Base-by-base conservation (phyloP, 2,888 invertebrate genomes). In the Campaea margaritaria region DNA sequence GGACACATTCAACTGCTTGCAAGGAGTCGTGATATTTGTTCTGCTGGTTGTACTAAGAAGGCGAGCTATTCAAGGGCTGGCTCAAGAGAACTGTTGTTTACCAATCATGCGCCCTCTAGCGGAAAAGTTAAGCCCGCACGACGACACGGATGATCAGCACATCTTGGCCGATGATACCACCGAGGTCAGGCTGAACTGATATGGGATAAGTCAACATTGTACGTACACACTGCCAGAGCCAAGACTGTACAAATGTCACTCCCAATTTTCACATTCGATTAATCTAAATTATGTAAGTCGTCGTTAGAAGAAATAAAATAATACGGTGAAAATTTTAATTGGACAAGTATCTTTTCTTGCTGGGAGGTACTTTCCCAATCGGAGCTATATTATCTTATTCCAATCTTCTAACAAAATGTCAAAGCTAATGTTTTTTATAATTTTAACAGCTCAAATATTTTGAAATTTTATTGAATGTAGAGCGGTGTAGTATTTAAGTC, bases 11-110 rank as follows among this genome's bases (percentile, higher is more conserved):
- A 95, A 95, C 84, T 92, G 93, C 28, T 86, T 95, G 5, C 95
- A 95, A 92, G 95, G 95, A 0, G 79, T 95, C 7, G 82, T 94
- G 28, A 94, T 95, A 75, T 95, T 95, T 79, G 64, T 95, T 27
- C 85, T 95, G 16, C 80, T 95, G 50, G 94, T 95, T 5, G 82
- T 94, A 14, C 87, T 94, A 45, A 82, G 95, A 62, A 93, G 91
- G 67, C 87, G 93, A 1, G 94, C 94, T 0, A 85, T 94, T 48
- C 79, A 87, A 47, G 93, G 93, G 1, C 72, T 95, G 48, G 93
- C 93, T 0, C 81, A 77, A 27, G 90, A 87, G 55, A 85, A 85
- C 62, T 81, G 78, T 67, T 90, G 87, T 53, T 64, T 85, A 36
- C 63, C 67, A 21, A 38, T 87, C 58, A 88, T 85, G 1, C 75